Conservation (phyloP, 2,797 vertebrate genomes). For the Xiphophorus birchmanni region DNA sequence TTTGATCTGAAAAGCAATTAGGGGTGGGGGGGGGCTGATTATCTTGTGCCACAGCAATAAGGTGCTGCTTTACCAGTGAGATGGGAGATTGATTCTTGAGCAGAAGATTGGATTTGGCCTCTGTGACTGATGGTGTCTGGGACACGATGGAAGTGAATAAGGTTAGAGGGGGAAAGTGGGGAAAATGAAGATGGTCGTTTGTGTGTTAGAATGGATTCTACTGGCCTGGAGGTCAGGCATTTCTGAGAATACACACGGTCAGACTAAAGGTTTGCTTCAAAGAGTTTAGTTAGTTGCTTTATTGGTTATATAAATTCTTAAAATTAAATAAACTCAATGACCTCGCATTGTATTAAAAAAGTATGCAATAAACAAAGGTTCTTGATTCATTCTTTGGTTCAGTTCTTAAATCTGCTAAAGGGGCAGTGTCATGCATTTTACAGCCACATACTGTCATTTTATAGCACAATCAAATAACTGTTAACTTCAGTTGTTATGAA, state of each 20-base stretch:
- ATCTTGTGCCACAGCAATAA: conserved; percentile 63
- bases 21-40: conserved; percentile 63
- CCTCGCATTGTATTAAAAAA: background rate
- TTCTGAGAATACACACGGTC: background rate
- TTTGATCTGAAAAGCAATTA: conserved; percentile 84
- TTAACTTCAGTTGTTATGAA: too few relatives aligned
- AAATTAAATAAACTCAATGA: background rate
- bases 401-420: background rate
- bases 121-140: conserved; percentile 71
- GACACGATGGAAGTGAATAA: conserved; percentile 54
- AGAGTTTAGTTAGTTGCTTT: background rate
- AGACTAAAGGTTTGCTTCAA: background rate
- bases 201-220: conserved; percentile 1
- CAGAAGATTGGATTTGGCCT: conserved; percentile 61
- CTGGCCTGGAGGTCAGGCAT: background rate
- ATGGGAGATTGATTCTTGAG: conserved; percentile 73
- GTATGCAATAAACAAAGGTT: background rate
- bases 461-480: too few relatives aligned
- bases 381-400: background rate
- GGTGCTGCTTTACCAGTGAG: conserved; percentile 53
- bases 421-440: too few relatives aligned
- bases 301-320: background rate
- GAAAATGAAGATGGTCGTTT: conserved; percentile 23
- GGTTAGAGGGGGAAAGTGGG: conserved; percentile 13
- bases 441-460: too few relatives aligned